Percentiles rank a stretch among this genome's conserved stretches.
Conservation (phyloP, 2,888 invertebrate species). For the Ectemnius cavifrons region DNA sequence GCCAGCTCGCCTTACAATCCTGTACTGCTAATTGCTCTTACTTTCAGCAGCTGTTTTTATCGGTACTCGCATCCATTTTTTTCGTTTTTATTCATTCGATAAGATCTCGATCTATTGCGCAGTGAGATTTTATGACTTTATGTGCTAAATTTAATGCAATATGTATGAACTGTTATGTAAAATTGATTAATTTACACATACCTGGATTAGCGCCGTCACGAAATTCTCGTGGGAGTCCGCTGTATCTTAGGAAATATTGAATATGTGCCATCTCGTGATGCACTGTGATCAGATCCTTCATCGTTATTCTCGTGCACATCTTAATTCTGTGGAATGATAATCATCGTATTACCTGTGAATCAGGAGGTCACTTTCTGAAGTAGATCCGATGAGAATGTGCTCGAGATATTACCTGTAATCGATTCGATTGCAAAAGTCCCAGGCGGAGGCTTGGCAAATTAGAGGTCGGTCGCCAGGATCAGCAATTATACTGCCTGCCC, state of each 20-base stretch:
- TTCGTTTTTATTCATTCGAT: too few species aligned
- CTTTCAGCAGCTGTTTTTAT: too few species aligned
- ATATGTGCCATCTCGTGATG: constrained; percentile 97
- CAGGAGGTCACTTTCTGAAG: too few species aligned
- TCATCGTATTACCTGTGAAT: too few species aligned
- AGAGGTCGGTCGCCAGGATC: constrained; percentile 88
- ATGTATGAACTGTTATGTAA: too few species aligned
- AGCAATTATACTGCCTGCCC: constrained; percentile 90
- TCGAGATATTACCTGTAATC: constrained; percentile 85
- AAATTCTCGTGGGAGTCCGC: constrained; percentile 90
- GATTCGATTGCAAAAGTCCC: constrained; percentile 94
- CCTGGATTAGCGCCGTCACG: constrained; percentile 96
- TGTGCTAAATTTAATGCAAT: too few species aligned
- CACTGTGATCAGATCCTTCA: constrained; percentile 91
- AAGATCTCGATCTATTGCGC: too few species aligned
- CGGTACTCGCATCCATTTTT: too few species aligned
- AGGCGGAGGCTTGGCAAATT: constrained; percentile 94
- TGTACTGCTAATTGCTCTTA: too few species aligned
- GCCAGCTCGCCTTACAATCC: not conserved
- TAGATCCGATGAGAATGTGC: too few species aligned
- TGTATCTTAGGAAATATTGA: constrained; percentile 92
- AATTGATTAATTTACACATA: constrained; percentile 63
- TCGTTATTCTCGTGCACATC: constrained; percentile 91
- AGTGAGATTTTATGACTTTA: too few species aligned
- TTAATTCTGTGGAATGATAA: constrained; percentile 83